Evolutionary conservation across 2,888 invertebrate species (phyloP).

Genomic region (Trissolcus japonicus): DNA sequence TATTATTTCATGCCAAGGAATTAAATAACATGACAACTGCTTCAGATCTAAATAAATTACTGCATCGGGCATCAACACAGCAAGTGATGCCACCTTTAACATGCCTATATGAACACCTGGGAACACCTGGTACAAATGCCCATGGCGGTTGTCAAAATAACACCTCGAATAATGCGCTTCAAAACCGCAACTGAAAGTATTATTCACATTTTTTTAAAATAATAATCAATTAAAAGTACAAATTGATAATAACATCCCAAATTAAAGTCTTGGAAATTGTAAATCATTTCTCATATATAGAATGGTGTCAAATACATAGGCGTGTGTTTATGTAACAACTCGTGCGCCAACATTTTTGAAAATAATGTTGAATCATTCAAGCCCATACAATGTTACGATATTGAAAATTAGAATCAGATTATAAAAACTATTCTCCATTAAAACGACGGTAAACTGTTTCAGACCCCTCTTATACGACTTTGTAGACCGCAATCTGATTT

Average conservation of each 20-base stretch:
- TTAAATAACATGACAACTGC: slow-evolving; percentile 58
- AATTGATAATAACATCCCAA: not conserved
- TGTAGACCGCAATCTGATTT: slow-evolving; percentile 12
- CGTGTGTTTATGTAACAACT: too few species aligned
- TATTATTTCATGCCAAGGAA: slow-evolving; percentile 56
- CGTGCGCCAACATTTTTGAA: too few species aligned
- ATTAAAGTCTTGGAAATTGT: too few species aligned
- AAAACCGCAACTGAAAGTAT: slow-evolving; percentile 29
- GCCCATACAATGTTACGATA: too few species aligned
- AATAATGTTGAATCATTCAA: too few species aligned
- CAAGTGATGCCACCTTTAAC: slow-evolving; percentile 64
- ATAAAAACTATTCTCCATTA: too few species aligned
- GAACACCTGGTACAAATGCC: slow-evolving; percentile 65
- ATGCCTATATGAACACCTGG: slow-evolving; percentile 57
- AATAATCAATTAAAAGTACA: not conserved
- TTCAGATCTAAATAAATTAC: slow-evolving; percentile 68
- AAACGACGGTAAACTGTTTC: too few species aligned
- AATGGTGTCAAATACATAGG: too few species aligned
- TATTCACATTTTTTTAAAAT: not conserved
- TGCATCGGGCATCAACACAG: slow-evolving; percentile 63
- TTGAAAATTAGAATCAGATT: too few species aligned
- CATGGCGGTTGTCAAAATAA: slow-evolving; percentile 61
- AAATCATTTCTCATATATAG: too few species aligned
- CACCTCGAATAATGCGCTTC: slow-evolving; percentile 49
- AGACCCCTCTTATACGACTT: slow-evolving; percentile 8